A percentile compares a stretch with the other conserved stretches of the same genome.
phyloP scores from a whole-genome alignment of 2,797 vertebrate species.

The Hydrocynus forskahlii region DNA sequence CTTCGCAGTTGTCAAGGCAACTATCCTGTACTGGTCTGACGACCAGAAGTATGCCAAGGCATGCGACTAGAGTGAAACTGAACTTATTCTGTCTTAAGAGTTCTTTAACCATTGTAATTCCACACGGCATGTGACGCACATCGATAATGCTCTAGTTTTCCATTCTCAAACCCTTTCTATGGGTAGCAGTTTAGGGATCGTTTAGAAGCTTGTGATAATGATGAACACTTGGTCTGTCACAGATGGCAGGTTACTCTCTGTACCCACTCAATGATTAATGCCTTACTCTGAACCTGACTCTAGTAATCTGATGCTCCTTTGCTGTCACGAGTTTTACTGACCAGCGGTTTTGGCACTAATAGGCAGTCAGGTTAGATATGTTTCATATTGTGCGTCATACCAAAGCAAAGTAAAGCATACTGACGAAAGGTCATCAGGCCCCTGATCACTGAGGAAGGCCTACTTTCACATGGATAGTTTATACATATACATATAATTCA shows the following conservation, averaged over 20 bases:
- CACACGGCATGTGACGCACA: constrained; percentile 10
- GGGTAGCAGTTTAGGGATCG: neutral
- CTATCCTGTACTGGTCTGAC: neutral
- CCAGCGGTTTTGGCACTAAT: neutral
- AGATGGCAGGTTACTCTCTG: constrained; percentile 56
- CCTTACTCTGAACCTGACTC: constrained; percentile 55
- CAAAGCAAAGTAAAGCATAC: neutral
- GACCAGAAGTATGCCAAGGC: neutral
- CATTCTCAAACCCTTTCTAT: neutral
- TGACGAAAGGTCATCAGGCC: neutral
- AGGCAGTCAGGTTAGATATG: neutral
- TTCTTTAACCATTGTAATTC: neutral
- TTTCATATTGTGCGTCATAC: neutral
- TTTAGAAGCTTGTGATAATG: constrained; percentile 60
- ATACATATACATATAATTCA: neutral
- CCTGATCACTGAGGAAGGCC: neutral
- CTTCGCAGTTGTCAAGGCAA: neutral
- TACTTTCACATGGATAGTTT: neutral
- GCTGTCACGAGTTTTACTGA: constrained; percentile 58
- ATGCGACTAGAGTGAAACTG: no score
- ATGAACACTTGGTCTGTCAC: constrained; percentile 59
- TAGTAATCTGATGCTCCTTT: constrained; percentile 64
- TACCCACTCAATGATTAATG: constrained; percentile 78
- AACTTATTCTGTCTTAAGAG: neutral
- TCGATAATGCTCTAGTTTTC: neutral